Evolutionary conservation across 2,113 vertebrate species (phyloP).

Genomic region (Talpa occidentalis): DNA sequence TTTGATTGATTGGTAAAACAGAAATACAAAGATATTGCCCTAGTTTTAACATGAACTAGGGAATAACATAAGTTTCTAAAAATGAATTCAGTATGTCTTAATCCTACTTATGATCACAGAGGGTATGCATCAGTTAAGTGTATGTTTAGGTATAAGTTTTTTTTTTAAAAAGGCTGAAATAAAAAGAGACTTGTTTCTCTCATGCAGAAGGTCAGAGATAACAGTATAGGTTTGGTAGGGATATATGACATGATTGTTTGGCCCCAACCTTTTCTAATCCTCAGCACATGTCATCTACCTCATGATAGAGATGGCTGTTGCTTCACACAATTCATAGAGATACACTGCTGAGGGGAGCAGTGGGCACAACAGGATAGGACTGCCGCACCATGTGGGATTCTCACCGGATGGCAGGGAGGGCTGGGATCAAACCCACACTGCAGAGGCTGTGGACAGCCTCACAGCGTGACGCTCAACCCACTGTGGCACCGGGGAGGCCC

Average conservation of each 20-base stretch:
- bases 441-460: too few relatives aligned
- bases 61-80: neutral
- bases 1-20: neutral
- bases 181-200: neutral
- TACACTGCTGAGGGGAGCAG: too few relatives aligned
- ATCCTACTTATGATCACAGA: neutral
- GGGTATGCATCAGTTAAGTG: neutral
- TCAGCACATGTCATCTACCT: neutral
- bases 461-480: too few relatives aligned
- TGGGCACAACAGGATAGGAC: too few relatives aligned
- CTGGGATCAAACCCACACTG: too few relatives aligned
- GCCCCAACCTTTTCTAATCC: neutral
- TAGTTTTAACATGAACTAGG: constrained; percentile 19
- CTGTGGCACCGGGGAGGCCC: too few relatives aligned
- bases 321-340: neutral
- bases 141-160: neutral
- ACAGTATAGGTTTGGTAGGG: neutral
- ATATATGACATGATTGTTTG: neutral
- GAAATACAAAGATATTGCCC: neutral
- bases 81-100: neutral
- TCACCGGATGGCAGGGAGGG: too few relatives aligned
- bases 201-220: neutral
- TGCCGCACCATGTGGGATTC: too few relatives aligned
- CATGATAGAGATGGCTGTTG: neutral
- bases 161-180: neutral